Evolutionary conservation across 2,113 vertebrate genomes (phyloP).

Genomic region (Brienomyrus longianalis): DNA sequence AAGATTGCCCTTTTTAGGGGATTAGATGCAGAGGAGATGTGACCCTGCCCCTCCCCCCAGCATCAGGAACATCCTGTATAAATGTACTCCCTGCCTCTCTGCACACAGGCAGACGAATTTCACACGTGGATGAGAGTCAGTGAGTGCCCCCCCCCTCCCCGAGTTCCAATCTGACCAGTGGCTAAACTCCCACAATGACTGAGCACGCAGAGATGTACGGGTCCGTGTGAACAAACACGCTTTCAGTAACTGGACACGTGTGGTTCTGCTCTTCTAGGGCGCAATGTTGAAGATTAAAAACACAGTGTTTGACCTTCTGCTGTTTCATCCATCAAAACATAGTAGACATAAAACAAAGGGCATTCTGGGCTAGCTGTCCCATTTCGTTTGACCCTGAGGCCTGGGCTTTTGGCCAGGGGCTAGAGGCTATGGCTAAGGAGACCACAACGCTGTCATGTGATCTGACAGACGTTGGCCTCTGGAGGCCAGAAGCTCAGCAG

Average conservation of each 20-base stretch:
- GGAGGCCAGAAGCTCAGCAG: neutral
- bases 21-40: neutral
- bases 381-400: neutral
- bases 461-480: neutral
- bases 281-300: neutral
- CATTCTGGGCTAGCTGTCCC: neutral
- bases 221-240: neutral
- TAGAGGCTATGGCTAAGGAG: neutral
- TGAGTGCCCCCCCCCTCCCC: neutral
- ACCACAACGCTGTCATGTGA: neutral
- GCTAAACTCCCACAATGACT: neutral
- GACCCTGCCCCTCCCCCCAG: neutral
- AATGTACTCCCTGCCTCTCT: neutral
- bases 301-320: neutral
- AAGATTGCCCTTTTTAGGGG: neutral
- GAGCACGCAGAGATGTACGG: neutral
- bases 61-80: neutral
- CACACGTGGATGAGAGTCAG: constrained; percentile 1
- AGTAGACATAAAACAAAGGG: neutral
- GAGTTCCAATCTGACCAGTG: neutral
- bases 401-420: neutral
- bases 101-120: neutral
- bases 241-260: neutral
- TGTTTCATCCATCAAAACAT: neutral
- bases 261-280: neutral